Evolutionary conservation across 2,888 invertebrate genomes (phyloP).

Genomic region (Nymphalis urticae): DNA sequence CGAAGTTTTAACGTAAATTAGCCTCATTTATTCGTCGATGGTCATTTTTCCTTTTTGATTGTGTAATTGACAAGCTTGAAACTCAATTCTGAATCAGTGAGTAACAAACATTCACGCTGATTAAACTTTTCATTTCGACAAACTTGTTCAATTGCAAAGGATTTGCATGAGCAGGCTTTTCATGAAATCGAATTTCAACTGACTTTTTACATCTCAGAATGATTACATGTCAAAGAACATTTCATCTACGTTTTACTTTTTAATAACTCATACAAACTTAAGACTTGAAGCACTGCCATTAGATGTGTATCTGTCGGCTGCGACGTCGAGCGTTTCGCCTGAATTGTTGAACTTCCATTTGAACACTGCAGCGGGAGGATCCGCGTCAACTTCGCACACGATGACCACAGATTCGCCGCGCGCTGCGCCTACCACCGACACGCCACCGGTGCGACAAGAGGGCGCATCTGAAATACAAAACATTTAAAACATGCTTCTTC

Average conservation of each 20-base stretch:
- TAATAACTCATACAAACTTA: slow-evolving; percentile 61
- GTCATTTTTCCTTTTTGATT: slow-evolving; percentile 31
- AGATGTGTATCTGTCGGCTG: slow-evolving; percentile 88
- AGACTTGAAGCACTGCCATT: slow-evolving; percentile 88
- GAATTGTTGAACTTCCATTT: slow-evolving; percentile 98
- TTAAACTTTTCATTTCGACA: slow-evolving; percentile 38
- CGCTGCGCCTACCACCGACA: slow-evolving; percentile 93
- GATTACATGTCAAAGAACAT: neutral
- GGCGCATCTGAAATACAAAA: slow-evolving; percentile 86
- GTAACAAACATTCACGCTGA: slow-evolving; percentile 37
- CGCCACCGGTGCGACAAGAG: slow-evolving; percentile 88
- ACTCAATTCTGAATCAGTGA: slow-evolving; percentile 34
- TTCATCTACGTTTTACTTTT: neutral
- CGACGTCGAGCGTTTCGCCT: slow-evolving; percentile 92
- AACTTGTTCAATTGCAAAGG: slow-evolving; percentile 33
- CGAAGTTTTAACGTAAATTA: slow-evolving; percentile 27
- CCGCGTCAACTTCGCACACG: slow-evolving; percentile 94
- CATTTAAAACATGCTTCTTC: too few relatives aligned
- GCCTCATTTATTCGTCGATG: slow-evolving; percentile 24
- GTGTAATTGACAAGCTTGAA: slow-evolving; percentile 37
- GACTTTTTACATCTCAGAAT: slow-evolving; percentile 23
- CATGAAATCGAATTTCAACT: slow-evolving; percentile 24
- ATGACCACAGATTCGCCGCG: slow-evolving; percentile 93
- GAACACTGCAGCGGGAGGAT: slow-evolving; percentile 94
- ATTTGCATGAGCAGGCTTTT: slow-evolving; percentile 29